phyloP scores from a whole-genome alignment of 2,113 vertebrate genomes.

The Scomber scombrus region DNA sequence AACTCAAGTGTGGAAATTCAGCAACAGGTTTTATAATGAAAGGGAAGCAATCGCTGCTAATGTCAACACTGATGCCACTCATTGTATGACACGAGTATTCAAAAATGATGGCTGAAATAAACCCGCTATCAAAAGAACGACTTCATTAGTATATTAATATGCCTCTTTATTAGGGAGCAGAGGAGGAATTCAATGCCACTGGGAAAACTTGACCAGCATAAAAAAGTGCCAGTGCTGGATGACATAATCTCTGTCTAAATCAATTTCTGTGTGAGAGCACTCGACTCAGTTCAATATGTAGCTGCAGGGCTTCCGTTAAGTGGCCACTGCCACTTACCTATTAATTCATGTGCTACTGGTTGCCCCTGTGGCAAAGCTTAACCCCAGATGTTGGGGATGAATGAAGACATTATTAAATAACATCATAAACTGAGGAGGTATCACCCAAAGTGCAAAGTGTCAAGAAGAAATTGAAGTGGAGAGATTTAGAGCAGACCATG shows the following conservation, averaged over 20 bases:
- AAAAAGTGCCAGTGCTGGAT: slow-evolving; percentile 53
- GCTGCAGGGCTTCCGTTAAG: slow-evolving; percentile 78
- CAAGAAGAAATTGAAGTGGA: not conserved
- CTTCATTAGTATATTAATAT: slow-evolving; percentile 19
- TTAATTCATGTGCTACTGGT: slow-evolving; percentile 72
- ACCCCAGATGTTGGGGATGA: slow-evolving; percentile 29
- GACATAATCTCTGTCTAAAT: slow-evolving; percentile 81
- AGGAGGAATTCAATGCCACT: slow-evolving; percentile 25
- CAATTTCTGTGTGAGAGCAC: slow-evolving; percentile 78
- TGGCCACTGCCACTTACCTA: slow-evolving; percentile 75
- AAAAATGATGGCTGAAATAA: not conserved
- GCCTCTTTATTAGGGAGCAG: slow-evolving; percentile 23
- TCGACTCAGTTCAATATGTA: slow-evolving; percentile 79
- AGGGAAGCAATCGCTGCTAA: not conserved
- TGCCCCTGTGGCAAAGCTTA: slow-evolving; percentile 54
- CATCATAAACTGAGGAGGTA: not conserved
- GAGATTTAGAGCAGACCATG: slow-evolving; percentile 13
- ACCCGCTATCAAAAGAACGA: not conserved
- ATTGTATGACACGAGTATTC: not conserved
- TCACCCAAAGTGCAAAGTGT: not conserved
- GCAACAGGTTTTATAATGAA: not conserved
- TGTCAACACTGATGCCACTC: no score
- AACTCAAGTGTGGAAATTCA: not conserved
- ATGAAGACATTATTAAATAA: slow-evolving; percentile 21
- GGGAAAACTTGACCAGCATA: slow-evolving; percentile 65